Evolutionary conservation across 2,113 vertebrate species (phyloP), one percentile per base, ranked within the genome.

Genomic region (Colinus virginianus): DNA sequence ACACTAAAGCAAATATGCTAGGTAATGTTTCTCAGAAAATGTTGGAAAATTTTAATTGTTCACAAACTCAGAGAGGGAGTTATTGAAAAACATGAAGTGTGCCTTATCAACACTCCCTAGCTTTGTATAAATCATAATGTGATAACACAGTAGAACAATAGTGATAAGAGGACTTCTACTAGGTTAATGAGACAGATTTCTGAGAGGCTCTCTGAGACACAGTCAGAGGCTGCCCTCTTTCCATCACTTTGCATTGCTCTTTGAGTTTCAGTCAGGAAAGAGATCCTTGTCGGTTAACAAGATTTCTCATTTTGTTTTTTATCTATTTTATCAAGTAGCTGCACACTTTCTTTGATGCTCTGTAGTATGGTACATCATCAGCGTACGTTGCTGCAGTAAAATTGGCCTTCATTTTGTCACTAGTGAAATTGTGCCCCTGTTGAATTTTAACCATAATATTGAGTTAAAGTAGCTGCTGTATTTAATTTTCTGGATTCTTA

Each of bases 401-500:
- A 78, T 69, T 45, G 59, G 19, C 17, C 71, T 95, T 91, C 23
- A 11, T 68, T 88, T 76, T 78, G 53, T 69, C 48, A 58, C 30
- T 84, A 56, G 4, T 32, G 49, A 76, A 43, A 92, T 61, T 72
- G 16, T n/a, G 72, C 58, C 53, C 69, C 36, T 76, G 62, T 72
- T 91, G 82, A 89, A 92, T 58, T 95, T 95, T 62, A 76, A 13
- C 36, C 14, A 45, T 84, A 81, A 70, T 48, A 63, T 51, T 68
- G 9, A 22, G 45, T 68, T 91, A 81, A 91, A 80, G 11, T 68
- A 75, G 40, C 4, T 68, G 28, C 81, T 84, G 46, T 34, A 11
- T 71, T 88, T 94, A 77, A 90, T 95, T 91, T 90, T 36, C 56
- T 68, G 43, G 20, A 63, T 83, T 96, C 59, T 55, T 77, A 94